Evolutionary conservation across 92 coral and sea anemone species (phyloP), one percentile per base, ranked within the genome.

Genomic region (Metridium senile): DNA sequence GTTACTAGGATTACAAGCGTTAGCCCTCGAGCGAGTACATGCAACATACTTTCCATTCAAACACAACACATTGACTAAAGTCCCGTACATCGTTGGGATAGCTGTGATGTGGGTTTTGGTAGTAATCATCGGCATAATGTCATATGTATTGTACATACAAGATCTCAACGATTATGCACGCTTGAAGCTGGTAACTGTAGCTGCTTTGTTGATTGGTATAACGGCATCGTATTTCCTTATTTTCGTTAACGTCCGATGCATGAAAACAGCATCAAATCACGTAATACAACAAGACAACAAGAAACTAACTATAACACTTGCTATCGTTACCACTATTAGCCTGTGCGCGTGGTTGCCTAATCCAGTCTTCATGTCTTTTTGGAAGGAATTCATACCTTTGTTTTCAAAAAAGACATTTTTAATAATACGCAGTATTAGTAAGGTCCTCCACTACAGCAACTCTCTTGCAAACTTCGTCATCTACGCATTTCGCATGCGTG

Each of bases 21-120:
- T 79, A 20, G 74, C 84, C 59, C 13, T 79, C 45, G 84, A 79
- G 13, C 52, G 84, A 79, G 68, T 49, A 29, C 61, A 43, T 34
- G 84, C 84, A 33, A 59, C 71, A 0, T 63, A 62, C 30, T 70
- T 47, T 59, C 84, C 84, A 18, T 33, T 70, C 34, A 72, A 72
- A 28, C 84, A 79, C n/a, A 57, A 70, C 28, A 46, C 70, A 13
- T 0, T 70, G 11, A 34, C 13, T 9, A 22, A 43, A 3, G 69
- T 54, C 29, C 58, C 68, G 35, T 79, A 79, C 32, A 46, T 76
- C 1, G 16, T 29, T 31, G 74, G 31, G 65, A 27, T 76, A 43
- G 43, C 25, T 34, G 39, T 76, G 1, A 32, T 69, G 4, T 76
- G 77, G 77, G 39, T 72, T 8, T 0, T 18, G 47, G 21, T 21